phyloP scores from a whole-genome alignment of 1,140 invertebrate genomes.

The Ericerus pela region DNA sequence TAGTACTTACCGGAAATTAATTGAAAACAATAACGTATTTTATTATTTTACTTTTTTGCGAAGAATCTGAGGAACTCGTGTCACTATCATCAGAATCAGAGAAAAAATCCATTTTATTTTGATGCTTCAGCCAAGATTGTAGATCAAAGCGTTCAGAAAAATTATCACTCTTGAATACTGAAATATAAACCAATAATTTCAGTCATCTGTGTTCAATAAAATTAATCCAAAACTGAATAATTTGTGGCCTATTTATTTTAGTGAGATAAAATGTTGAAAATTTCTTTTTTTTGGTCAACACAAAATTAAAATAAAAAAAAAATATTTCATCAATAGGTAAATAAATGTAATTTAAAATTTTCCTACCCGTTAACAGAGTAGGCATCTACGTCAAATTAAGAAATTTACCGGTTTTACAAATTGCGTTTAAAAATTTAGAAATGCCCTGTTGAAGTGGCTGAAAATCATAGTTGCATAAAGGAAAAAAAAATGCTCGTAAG shows the following conservation, averaged over 20 bases:
- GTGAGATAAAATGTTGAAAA: not conserved
- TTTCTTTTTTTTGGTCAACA: not conserved
- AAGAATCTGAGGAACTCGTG: not conserved
- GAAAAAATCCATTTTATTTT: not conserved
- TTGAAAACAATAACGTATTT: not conserved
- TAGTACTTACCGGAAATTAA: not conserved
- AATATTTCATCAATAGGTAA: not conserved
- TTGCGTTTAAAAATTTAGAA: not conserved
- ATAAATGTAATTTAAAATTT: slow-evolving; percentile 1
- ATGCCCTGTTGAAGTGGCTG: not conserved
- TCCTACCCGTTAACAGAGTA: not conserved
- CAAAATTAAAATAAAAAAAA: not conserved
- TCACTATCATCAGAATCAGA: not conserved
- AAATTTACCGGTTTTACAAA: not conserved
- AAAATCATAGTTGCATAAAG: too few species aligned
- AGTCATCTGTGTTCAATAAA: not conserved
- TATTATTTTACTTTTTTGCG: not conserved
- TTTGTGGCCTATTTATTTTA: not conserved
- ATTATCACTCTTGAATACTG: not conserved
- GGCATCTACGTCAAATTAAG: not conserved
- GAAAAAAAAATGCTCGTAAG: not conserved
- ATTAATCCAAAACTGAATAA: not conserved
- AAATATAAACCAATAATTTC: not conserved
- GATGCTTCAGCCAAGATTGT: not conserved
- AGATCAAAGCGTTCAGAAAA: not conserved